These are phyloP conservation scores for Dicaeum eximium DNA, from an alignment of 2,113 vertebrate genomes.

Conservation along the genomic window DNA sequence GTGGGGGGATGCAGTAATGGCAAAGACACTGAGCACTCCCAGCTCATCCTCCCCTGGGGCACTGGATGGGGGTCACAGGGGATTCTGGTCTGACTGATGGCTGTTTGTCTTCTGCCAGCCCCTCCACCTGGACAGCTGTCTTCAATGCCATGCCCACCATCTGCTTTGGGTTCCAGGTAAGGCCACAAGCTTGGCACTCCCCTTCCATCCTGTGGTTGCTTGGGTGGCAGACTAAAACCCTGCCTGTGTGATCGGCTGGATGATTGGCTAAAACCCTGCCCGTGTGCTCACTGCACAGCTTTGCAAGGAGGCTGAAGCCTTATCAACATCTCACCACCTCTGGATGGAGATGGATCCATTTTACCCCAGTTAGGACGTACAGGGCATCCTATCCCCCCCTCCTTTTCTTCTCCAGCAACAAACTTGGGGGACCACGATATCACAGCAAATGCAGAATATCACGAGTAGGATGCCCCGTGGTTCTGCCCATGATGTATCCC, in stretches of 20 bases:
- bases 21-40: not conserved
- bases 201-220: not conserved
- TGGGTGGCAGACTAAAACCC: not conserved
- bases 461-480: accelerated
- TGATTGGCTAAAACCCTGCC: not conserved
- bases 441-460: accelerated
- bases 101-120: slow-evolving; percentile 71
- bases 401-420: not conserved
- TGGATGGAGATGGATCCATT: not conserved
- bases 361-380: not conserved
- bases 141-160: slow-evolving; percentile 95
- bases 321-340: not conserved
- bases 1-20: not conserved
- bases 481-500: not conserved
- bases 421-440: accelerated
- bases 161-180: slow-evolving; percentile 95
- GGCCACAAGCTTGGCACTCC: accelerated
- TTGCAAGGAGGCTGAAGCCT: not conserved
- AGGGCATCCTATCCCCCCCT: not conserved
- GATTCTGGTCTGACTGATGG: not conserved
- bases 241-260: not conserved
- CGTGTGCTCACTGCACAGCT: not conserved
- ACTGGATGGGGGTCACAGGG: accelerated
- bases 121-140: slow-evolving; percentile 86
- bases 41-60: not conserved